These are phyloP conservation scores for Apotomis capreana DNA, from an alignment of 2,888 invertebrate species.

Conservation along the genomic window DNA sequence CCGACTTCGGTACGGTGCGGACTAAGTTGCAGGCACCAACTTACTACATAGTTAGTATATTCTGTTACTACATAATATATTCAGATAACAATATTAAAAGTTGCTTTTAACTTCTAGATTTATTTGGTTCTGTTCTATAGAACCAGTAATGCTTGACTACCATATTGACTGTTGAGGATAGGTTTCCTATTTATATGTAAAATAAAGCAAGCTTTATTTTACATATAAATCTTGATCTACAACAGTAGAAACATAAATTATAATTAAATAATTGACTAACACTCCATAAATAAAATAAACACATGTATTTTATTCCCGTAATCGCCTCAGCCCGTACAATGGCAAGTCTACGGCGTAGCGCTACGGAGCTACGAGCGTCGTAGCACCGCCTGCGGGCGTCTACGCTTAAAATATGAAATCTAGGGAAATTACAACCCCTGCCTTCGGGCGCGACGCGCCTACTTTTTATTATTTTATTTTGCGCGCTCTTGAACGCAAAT, in stretches of 20 bases:
- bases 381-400: conserved; percentile 70
- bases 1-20: no score
- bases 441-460: conserved; percentile 74
- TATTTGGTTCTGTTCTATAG: no score
- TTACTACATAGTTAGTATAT: no score
- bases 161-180: no score
- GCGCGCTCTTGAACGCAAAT: conserved; percentile 76
- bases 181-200: no score
- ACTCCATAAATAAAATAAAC: conserved; percentile 4
- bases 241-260: background rate
- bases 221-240: no score
- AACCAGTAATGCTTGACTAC: no score
- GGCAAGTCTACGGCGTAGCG: conserved; percentile 62
- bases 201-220: no score
- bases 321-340: conserved; percentile 25
- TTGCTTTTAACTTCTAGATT: no score
- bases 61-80: background rate
- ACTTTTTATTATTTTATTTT: conserved; percentile 80
- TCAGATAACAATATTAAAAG: background rate
- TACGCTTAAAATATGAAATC: conserved; percentile 76
- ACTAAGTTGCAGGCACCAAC: no score
- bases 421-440: conserved; percentile 75
- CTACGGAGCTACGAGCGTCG: conserved; percentile 67
- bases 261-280: background rate
- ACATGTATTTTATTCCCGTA: conserved; percentile 14